Percentiles rank a stretch among this genome's conserved stretches.
These are phyloP conservation scores for Cyanistes caeruleus DNA, from an alignment of 2,113 vertebrate species.

Conservation along the genomic window DNA sequence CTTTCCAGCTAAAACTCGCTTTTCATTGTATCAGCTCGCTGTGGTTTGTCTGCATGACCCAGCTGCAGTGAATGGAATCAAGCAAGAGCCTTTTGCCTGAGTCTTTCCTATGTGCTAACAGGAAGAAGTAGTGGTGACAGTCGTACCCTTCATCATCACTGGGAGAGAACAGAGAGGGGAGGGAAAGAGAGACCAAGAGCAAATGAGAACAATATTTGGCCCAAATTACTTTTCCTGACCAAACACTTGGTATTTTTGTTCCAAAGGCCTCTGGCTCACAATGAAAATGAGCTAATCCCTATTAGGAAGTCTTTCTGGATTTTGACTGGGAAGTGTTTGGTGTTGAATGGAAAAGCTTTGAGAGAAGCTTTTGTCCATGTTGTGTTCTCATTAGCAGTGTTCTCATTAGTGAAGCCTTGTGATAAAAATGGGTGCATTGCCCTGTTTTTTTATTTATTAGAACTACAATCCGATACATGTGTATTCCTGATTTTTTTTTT, in stretches of 20 bases:
- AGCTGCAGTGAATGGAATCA: not conserved
- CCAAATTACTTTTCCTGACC: conserved; percentile 47
- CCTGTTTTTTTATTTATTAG: conserved; percentile 23
- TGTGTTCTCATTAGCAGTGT: conserved; percentile 54
- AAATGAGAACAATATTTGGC: conserved; percentile 56
- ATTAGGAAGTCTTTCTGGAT: conserved; percentile 45
- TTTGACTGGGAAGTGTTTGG: conserved; percentile 41
- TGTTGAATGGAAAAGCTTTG: conserved; percentile 35
- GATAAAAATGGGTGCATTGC: conserved; percentile 26
- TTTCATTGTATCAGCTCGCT: not conserved
- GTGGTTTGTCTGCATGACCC: conserved; percentile 20
- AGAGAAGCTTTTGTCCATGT: conserved; percentile 52
- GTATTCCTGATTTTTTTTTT: not conserved
- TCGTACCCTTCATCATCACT: not conserved
- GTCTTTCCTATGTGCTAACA: conserved; percentile 9
- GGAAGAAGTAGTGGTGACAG: conserved; percentile 40
- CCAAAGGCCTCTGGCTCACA: conserved; percentile 23
- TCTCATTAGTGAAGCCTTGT: conserved; percentile 45
- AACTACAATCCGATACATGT: not conserved
- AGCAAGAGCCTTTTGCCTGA: not conserved
- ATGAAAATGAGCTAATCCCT: conserved; percentile 53
- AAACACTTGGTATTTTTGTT: conserved; percentile 51
- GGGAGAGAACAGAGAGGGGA: not conserved
- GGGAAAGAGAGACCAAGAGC: not conserved
- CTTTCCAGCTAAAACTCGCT: not conserved